Evolutionary conservation across 2,888 invertebrate species (phyloP), one percentile per base, ranked within the genome.

Genomic region (Lepidocyrtinus sp.): DNA sequence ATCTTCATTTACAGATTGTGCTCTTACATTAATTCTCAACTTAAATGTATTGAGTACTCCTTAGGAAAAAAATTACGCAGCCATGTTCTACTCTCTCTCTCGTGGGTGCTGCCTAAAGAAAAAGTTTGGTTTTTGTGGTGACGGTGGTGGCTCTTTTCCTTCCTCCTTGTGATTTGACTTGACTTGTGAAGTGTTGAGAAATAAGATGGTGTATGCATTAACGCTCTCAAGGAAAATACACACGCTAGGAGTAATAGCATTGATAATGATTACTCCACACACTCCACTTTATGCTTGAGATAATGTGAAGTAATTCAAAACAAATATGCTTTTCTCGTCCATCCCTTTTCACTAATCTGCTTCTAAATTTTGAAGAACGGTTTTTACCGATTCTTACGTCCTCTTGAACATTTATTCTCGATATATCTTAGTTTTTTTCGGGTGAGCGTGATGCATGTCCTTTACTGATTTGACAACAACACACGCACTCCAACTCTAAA

Each of bases 141-240:
- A 50, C 25, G 76, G 70, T 68, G 27, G 64, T 71, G 71, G 46
- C 64, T 64, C 71, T 26, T 59, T 63, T 36, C 27, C 26, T 59
- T 26, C 61, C 68, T 70, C 62, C 68, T 70, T 46, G 67, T 78
- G 74, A 79, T 79, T 79, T 74, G 73, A 74, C 50, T 74, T 79
- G 79, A 79, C 73, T 79, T 74, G 73, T 74, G 74, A 79, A 79
- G 73, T 79, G 79, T 69, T 79, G 79, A 79, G 79, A 79, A 79
- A 72, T 79, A 59, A 79, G 73, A 79, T 74, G 74, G 79, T 68
- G 73, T 79, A 73, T 74, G 79, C 73, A 79, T 79, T 79, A 79
- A 68, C 73, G 50, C 69, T 73, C 68, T 36, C 36, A 36, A 36
- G 36, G 12, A 69, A 68, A 61, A 64, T 24, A 36, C 36, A 36